Evolutionary conservation across 2,888 invertebrate species (phyloP).

Genomic region (Polydrusus tereticollis): DNA sequence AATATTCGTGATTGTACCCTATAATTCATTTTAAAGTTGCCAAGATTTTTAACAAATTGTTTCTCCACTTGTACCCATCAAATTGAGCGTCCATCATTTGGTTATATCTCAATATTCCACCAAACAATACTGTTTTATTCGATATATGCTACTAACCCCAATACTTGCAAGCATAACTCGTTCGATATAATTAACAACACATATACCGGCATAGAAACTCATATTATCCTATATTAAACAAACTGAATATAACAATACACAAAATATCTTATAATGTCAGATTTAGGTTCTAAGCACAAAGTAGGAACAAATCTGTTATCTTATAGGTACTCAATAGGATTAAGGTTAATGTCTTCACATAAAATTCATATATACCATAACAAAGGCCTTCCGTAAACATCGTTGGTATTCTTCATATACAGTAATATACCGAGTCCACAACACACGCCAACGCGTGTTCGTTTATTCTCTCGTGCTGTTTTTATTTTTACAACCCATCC

Average conservation of each 20-base stretch:
- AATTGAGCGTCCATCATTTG: too few relatives aligned
- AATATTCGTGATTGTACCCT: too few relatives aligned
- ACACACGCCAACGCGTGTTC: constrained; percentile 23
- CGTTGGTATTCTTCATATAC: constrained; percentile 14
- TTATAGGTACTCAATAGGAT: constrained; percentile 7
- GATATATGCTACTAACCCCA: too few relatives aligned
- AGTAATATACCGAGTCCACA: neutral
- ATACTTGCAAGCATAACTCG: too few relatives aligned
- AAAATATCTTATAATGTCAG: neutral
- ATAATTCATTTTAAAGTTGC: too few relatives aligned
- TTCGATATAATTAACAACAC: too few relatives aligned
- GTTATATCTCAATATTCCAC: too few relatives aligned
- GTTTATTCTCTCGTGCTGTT: constrained; percentile 1
- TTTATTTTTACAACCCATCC: constrained; percentile 28
- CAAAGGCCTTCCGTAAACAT: constrained; percentile 19
- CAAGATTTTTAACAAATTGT: too few relatives aligned
- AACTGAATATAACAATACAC: neutral
- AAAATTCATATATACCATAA: constrained; percentile 15
- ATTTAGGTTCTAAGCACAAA: constrained; percentile 3
- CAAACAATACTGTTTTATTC: too few relatives aligned
- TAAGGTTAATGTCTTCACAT: constrained; percentile 28
- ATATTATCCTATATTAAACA: neutral
- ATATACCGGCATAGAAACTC: neutral
- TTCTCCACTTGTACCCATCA: too few relatives aligned
- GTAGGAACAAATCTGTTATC: neutral